These are phyloP conservation scores for Mormyrus lacerda DNA, from an alignment of 2,113 vertebrate genomes.

Conservation along the genomic window DNA sequence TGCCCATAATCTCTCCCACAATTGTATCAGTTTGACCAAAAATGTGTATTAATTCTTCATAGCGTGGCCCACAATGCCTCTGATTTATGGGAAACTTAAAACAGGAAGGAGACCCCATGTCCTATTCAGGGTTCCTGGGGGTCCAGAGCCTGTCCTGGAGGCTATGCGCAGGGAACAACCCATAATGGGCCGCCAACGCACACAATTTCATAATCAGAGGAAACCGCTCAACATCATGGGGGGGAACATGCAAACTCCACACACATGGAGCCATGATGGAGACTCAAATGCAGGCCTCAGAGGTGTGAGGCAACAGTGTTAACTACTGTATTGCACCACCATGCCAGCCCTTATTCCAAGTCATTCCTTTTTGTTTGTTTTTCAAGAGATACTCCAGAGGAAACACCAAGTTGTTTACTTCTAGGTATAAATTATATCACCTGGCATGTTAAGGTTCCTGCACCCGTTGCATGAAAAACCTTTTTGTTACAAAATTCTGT, in stretches of 20 bases:
- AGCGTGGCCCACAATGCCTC: background rate
- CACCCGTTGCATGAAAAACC: background rate
- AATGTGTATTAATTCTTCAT: background rate
- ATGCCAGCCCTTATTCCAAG: background rate
- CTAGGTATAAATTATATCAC: background rate
- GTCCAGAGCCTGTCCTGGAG: background rate
- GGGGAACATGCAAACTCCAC: background rate
- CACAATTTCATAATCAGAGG: background rate
- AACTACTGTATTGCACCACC: background rate
- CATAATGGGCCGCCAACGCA: background rate
- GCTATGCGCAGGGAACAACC: background rate
- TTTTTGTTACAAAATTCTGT: background rate
- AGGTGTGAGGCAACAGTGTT: background rate
- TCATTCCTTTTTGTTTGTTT: background rate
- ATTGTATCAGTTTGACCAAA: background rate
- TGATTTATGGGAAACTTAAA: background rate
- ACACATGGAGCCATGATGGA: background rate
- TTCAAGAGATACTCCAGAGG: background rate
- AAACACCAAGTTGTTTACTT: background rate
- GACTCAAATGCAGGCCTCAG: background rate
- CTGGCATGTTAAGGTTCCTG: background rate
- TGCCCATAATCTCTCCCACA: background rate
- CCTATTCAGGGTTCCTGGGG: background rate
- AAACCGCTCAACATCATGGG: background rate
- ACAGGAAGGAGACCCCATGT: background rate